Percentiles rank a stretch among this genome's conserved stretches.
Conservation (phyloP, 2,888 invertebrate species). For the Hypena proboscidalis region DNA sequence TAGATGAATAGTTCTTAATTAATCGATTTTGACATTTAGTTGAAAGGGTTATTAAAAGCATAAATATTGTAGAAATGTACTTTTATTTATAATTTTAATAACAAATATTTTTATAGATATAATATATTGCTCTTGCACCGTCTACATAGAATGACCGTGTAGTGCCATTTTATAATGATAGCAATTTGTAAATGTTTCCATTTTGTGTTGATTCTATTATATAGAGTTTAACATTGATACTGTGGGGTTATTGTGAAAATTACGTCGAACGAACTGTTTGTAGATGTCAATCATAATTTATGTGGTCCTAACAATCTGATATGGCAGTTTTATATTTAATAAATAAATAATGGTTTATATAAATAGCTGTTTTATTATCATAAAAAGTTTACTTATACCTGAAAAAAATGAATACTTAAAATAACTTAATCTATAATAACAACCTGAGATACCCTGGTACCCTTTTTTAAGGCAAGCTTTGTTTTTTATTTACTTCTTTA, state of each 20-base stretch:
- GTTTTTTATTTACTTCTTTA: too few species aligned
- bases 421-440: too few species aligned
- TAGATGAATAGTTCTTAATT: too few species aligned
- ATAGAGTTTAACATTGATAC: slow-evolving; percentile 75
- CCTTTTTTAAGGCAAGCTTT: neutral
- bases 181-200: slow-evolving; percentile 66
- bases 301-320: slow-evolving; percentile 69
- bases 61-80: too few species aligned
- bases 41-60: too few species aligned
- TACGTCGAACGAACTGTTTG: slow-evolving; percentile 63
- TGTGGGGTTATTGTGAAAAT: slow-evolving; percentile 53
- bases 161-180: slow-evolving; percentile 61
- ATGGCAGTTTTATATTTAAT: slow-evolving; percentile 79
- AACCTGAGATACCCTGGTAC: neutral
- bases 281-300: slow-evolving; percentile 60
- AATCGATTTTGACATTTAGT: too few species aligned
- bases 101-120: neutral
- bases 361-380: slow-evolving; percentile 40
- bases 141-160: slow-evolving; percentile 33
- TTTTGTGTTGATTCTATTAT: slow-evolving; percentile 77
- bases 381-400: too few species aligned
- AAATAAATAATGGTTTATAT: slow-evolving; percentile 74
- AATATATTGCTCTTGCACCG: slow-evolving; percentile 15
- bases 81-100: too few species aligned
- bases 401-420: too few species aligned